A percentile compares a stretch with the other conserved stretches of the same genome.
These are phyloP conservation scores for Coracias cyanogaster DNA, from an alignment of 2,797 vertebrate species.

Conservation along the genomic window DNA sequence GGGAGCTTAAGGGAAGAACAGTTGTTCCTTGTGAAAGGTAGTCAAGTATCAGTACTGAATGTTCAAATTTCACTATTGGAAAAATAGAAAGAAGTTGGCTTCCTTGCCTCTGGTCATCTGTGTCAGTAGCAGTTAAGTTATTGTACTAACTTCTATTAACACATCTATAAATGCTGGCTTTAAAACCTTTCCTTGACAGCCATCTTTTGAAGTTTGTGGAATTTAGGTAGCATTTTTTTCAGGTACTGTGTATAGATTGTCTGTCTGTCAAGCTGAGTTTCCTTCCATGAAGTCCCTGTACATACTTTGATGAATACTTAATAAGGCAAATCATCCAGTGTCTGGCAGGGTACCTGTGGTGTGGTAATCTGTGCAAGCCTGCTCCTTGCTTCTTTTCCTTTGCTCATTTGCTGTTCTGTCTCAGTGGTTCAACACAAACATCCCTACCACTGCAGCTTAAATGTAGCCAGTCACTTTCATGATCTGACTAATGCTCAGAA, in stretches of 20 bases:
- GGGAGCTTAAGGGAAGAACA: not conserved
- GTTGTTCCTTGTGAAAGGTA: not conserved
- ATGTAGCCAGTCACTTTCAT: not conserved
- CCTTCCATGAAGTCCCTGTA: not conserved
- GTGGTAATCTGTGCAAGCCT: not conserved
- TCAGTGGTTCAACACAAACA: not conserved
- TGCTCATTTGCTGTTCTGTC: not conserved
- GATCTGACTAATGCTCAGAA: not conserved
- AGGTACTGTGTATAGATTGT: no score
- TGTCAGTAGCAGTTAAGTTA: not conserved
- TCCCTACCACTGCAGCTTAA: not conserved
- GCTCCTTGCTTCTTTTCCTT: not conserved
- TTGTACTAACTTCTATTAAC: not conserved
- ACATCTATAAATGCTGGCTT: not conserved
- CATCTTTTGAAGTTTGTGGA: not conserved
- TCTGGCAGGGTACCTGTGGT: not conserved
- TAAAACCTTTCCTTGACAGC: not conserved
- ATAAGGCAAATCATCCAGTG: not conserved
- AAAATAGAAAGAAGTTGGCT: not conserved
- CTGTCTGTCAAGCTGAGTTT: not conserved
- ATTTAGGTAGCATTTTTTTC: no score
- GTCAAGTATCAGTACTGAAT: constrained; percentile 29
- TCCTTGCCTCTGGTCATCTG: not conserved
- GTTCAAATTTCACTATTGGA: constrained; percentile 29
- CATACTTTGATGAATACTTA: constrained; percentile 2